Conservation (phyloP, 2,888 invertebrate genomes). For the Pachymerium ferrugineum region DNA sequence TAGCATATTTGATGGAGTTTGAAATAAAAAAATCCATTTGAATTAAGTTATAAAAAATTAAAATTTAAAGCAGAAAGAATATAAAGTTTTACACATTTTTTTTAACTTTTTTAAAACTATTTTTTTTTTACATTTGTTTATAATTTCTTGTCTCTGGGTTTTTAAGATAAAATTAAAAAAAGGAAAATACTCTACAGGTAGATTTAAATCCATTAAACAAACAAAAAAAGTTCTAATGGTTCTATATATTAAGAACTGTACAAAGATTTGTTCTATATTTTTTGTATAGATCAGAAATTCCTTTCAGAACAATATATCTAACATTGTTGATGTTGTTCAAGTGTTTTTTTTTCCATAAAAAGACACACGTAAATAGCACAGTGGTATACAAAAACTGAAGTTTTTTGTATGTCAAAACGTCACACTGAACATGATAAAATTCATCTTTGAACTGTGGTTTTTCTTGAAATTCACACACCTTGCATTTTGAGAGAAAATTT, state of each 20-base stretch:
- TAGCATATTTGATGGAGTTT: conserved; percentile 11
- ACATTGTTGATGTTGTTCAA: conserved; percentile 24
- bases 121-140: conserved; percentile 18
- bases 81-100: conserved; percentile 22
- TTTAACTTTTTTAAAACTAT: neutral
- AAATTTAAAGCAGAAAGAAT: conserved; percentile 24
- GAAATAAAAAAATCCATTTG: neutral
- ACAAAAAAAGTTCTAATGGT: conserved; percentile 3
- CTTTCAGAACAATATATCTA: conserved; percentile 14
- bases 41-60: conserved; percentile 15
- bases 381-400: conserved; percentile 22
- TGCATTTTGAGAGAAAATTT: conserved; percentile 16
- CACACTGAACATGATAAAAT: conserved; percentile 23
- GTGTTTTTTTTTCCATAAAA: conserved; percentile 23
- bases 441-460: neutral
- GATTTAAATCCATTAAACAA: conserved; percentile 1
- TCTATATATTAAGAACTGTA: conserved; percentile 27
- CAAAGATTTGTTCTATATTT: conserved; percentile 19
- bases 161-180: conserved; percentile 5
- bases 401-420: neutral
- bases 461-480: conserved; percentile 21
- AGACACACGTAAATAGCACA: conserved; percentile 25
- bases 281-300: conserved; percentile 10
- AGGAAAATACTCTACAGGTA: conserved; percentile 20
- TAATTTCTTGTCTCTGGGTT: conserved; percentile 20